These are phyloP conservation scores for Adelosebastes latens DNA, from an alignment of 2,797 vertebrate genomes.

Conservation along the genomic window DNA sequence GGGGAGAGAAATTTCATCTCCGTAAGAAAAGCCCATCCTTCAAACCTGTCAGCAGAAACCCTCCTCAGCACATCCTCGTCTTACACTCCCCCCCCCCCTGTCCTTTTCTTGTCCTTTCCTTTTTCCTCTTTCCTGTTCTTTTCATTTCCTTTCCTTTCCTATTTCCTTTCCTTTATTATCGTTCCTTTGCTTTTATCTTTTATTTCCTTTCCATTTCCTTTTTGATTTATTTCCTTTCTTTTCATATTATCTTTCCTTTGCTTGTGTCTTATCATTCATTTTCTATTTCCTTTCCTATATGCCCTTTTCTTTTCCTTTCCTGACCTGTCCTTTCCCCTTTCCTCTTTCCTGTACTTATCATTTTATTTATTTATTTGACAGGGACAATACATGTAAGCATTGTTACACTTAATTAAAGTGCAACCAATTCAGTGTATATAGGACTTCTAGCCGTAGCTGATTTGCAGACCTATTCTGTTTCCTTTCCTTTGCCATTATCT, in stretches of 20 bases:
- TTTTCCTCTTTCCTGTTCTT: not conserved
- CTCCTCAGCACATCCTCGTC: conserved; percentile 42
- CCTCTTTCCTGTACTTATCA: not conserved
- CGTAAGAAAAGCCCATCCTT: conserved; percentile 46
- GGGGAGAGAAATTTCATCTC: conserved; percentile 46
- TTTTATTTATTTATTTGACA: too few species aligned
- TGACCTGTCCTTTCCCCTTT: not conserved
- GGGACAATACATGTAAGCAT: too few species aligned
- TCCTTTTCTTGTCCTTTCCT: not conserved
- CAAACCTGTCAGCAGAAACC: conserved; percentile 50
- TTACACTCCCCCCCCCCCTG: not conserved
- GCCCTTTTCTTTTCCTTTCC: not conserved
- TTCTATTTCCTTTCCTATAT: not conserved
- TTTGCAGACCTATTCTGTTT: accelerated
- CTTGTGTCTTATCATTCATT: not conserved
- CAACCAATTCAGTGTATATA: too few species aligned
- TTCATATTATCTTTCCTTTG: not conserved
- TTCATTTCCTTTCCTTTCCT: not conserved
- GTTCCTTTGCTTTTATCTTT: too few species aligned
- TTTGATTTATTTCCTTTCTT: not conserved
- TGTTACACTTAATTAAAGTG: too few species aligned
- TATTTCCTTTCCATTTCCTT: too few species aligned
- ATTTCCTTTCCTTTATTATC: too few species aligned
- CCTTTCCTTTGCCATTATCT: not conserved
- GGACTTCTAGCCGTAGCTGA: too few species aligned